Evolutionary conservation across 2,113 vertebrate genomes (phyloP).

Genomic region (Scopus umbretta): DNA sequence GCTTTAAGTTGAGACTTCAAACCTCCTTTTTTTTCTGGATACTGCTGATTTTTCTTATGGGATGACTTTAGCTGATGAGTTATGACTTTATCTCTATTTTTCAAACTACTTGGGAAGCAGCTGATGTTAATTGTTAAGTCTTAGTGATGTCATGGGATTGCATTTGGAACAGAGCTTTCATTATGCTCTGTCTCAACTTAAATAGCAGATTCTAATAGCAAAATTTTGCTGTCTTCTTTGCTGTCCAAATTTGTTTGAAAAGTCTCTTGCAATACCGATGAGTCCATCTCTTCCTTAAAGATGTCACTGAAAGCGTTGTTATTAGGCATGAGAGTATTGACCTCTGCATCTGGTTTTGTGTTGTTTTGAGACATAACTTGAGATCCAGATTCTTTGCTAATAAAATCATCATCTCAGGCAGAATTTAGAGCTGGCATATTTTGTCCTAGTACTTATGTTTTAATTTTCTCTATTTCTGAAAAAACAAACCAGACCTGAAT

Average conservation of each 20-base stretch:
- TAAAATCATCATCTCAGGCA: conserved; percentile 64
- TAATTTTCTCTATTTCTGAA: conserved; percentile 57
- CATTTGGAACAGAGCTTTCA: conserved; percentile 21
- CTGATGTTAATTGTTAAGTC: conserved; percentile 46
- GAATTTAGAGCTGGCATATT: conserved; percentile 56
- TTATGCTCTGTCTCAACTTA: conserved; percentile 31
- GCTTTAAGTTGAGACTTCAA: neutral
- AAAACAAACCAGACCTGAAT: conserved; percentile 56
- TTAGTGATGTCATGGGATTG: conserved; percentile 40
- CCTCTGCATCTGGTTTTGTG: conserved; percentile 66
- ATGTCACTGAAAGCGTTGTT: conserved; percentile 57
- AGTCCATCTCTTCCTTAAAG: conserved; percentile 40
- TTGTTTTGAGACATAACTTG: conserved; percentile 56
- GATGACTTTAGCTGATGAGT: neutral
- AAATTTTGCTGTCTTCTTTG: neutral
- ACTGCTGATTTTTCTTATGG: neutral
- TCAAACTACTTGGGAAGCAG: conserved; percentile 34
- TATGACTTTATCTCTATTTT: neutral
- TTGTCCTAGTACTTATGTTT: conserved; percentile 50
- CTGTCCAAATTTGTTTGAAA: conserved; percentile 11
- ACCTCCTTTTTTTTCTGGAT: neutral
- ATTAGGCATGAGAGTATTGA: conserved; percentile 38
- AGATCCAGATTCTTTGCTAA: conserved; percentile 61
- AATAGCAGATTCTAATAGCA: neutral
- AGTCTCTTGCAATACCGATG: neutral